Conservation (phyloP, 2,888 invertebrate genomes). For the Chironomus riparius region DNA sequence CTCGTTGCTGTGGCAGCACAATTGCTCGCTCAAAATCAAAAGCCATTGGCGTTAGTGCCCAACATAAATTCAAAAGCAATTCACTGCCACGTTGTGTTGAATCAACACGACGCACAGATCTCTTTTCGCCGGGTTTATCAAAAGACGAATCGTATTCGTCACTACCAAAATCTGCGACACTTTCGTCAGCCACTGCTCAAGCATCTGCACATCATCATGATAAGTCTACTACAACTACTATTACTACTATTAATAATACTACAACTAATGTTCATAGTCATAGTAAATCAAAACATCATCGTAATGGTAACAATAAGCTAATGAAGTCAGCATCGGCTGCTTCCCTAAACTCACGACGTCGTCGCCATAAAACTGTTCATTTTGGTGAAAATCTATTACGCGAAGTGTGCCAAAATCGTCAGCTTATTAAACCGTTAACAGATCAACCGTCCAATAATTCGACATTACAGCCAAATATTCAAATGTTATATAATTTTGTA, state of each 20-base stretch:
- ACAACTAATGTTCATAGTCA: slow-evolving; percentile 1
- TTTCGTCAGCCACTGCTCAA: slow-evolving; percentile 24
- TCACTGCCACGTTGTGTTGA: slow-evolving; percentile 44
- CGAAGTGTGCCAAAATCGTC: slow-evolving; percentile 65
- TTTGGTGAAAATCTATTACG: slow-evolving; percentile 66
- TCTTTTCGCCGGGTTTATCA: slow-evolving; percentile 19
- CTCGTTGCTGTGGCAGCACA: slow-evolving; percentile 22
- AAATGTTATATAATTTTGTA: slow-evolving; percentile 72
- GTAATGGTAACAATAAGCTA: slow-evolving; percentile 35
- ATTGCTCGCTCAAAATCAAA: slow-evolving; percentile 26
- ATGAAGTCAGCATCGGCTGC: slow-evolving; percentile 50
- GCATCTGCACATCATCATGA: background rate
- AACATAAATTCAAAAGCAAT: slow-evolving; percentile 42
- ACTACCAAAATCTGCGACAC: slow-evolving; percentile 21
- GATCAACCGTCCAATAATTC: slow-evolving; percentile 34
- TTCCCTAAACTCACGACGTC: slow-evolving; percentile 56
- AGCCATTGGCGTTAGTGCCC: slow-evolving; percentile 27
- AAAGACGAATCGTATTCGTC: slow-evolving; percentile 27
- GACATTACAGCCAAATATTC: slow-evolving; percentile 60
- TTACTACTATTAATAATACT: background rate
- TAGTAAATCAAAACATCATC: slow-evolving; percentile 29
- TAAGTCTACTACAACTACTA: background rate
- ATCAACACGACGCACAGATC: slow-evolving; percentile 27
- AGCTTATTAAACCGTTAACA: slow-evolving; percentile 43
- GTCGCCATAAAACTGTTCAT: slow-evolving; percentile 68